phyloP scores from a whole-genome alignment of 2,888 invertebrate species.

The Dione vanillae region DNA sequence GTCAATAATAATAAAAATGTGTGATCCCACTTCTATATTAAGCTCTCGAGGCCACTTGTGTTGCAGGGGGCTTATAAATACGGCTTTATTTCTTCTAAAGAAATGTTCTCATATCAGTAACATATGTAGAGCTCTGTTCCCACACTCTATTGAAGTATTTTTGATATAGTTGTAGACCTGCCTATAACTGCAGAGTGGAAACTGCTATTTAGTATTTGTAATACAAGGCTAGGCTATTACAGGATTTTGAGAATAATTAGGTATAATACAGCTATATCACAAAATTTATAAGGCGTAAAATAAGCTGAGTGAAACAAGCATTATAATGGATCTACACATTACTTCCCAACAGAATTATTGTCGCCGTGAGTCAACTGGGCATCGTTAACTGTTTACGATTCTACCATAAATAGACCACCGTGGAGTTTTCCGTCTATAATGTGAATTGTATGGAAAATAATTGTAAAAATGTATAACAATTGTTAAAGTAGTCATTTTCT shows the following conservation, averaged over 20 bases:
- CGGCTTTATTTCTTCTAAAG: constrained; percentile 34
- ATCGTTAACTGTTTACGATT: constrained; percentile 15
- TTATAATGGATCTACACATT: constrained; percentile 1
- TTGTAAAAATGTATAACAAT: not conserved
- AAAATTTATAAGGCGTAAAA: constrained; percentile 23
- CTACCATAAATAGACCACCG: constrained; percentile 22
- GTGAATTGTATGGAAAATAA: not conserved
- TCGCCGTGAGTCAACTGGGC: constrained; percentile 10
- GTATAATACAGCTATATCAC: not conserved
- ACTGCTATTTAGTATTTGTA: constrained; percentile 13
- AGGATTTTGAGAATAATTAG: not conserved
- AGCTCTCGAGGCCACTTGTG: constrained; percentile 1
- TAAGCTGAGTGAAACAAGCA: constrained; percentile 11
- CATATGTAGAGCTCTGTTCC: constrained; percentile 48
- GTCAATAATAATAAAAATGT: not conserved
- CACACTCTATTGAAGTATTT: constrained; percentile 38
- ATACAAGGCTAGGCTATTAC: constrained; percentile 1
- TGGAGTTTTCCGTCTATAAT: constrained; percentile 22
- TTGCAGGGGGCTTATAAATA: constrained; percentile 20
- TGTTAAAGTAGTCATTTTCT: not conserved
- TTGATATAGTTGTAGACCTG: constrained; percentile 4
- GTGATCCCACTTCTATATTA: not conserved
- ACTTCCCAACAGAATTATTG: constrained; percentile 17
- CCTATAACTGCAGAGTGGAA: not conserved
- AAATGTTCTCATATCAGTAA: constrained; percentile 42